phyloP scores from a whole-genome alignment of 1,140 invertebrate species.

The Bombus waltoni region DNA sequence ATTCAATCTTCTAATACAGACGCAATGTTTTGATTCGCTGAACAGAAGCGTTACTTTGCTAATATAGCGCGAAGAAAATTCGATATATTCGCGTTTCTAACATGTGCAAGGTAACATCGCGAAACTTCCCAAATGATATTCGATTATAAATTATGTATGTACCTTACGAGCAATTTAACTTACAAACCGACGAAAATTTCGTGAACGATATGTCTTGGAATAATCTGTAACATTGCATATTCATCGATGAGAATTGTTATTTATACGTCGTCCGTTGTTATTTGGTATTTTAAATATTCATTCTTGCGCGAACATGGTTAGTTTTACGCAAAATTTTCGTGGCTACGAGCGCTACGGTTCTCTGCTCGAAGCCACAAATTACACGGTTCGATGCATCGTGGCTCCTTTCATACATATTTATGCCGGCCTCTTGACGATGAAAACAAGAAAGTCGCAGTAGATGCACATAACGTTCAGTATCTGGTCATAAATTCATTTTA shows the following conservation, averaged over 20 bases:
- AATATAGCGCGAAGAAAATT: too few relatives aligned
- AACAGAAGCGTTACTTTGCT: not conserved
- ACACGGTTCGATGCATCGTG: slow-evolving; percentile 66
- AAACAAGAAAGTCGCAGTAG: slow-evolving; percentile 24
- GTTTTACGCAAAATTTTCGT: not conserved
- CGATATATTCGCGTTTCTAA: too few relatives aligned
- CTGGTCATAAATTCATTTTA: slow-evolving; percentile 9
- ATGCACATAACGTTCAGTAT: not conserved
- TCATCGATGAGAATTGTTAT: not conserved
- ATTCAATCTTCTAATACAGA: not conserved
- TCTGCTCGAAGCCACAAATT: slow-evolving; percentile 63
- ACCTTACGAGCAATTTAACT: not conserved
- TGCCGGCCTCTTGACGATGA: slow-evolving; percentile 43
- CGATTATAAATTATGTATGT: not conserved
- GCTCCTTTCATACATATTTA: slow-evolving; percentile 66
- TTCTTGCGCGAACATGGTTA: not conserved
- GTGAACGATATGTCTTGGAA: not conserved
- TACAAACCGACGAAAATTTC: not conserved
- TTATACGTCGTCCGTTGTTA: not conserved
- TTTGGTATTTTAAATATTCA: not conserved
- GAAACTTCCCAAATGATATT: too few relatives aligned
- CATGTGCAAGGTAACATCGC: not conserved
- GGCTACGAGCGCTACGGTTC: not conserved
- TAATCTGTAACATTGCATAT: not conserved
- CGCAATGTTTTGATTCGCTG: not conserved